These are phyloP conservation scores for Alligator mississippiensis DNA, from an alignment of 2,113 vertebrate genomes.

Conservation along the genomic window DNA sequence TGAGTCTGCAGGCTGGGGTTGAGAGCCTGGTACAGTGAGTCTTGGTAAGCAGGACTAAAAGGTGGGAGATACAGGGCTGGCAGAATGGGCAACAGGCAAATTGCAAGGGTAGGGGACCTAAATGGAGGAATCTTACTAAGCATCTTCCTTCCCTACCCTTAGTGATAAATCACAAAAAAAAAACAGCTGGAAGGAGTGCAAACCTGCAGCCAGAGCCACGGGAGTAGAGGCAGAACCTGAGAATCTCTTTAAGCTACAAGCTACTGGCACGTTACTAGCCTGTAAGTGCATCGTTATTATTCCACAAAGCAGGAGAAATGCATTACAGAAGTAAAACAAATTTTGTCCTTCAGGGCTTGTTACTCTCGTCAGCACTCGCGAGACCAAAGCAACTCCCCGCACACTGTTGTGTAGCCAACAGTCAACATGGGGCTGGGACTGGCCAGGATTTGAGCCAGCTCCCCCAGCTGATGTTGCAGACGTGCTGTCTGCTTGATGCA, in stretches of 20 bases:
- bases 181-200: no score
- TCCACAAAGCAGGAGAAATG: rapidly evolving
- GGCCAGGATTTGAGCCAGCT: neutral
- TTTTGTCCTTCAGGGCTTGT: neutral
- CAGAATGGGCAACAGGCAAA: neutral
- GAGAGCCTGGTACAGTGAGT: neutral
- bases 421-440: neutral
- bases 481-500: neutral
- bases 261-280: neutral
- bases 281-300: rapidly evolving
- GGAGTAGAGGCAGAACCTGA: neutral
- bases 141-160: rapidly evolving
- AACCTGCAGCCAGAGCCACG: neutral
- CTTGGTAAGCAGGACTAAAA: neutral
- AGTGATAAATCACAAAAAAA: no score
- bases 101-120: rapidly evolving
- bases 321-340: neutral
- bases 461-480: neutral
- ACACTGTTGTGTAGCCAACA: rapidly evolving
- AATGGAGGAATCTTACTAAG: neutral
- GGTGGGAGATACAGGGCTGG: rapidly evolving
- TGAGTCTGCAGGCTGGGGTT: neutral
- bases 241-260: neutral
- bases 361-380: rapidly evolving
- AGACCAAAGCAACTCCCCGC: neutral